Evolutionary conservation across 2,113 vertebrate genomes (phyloP).

Genomic region (Anguilla rostrata): DNA sequence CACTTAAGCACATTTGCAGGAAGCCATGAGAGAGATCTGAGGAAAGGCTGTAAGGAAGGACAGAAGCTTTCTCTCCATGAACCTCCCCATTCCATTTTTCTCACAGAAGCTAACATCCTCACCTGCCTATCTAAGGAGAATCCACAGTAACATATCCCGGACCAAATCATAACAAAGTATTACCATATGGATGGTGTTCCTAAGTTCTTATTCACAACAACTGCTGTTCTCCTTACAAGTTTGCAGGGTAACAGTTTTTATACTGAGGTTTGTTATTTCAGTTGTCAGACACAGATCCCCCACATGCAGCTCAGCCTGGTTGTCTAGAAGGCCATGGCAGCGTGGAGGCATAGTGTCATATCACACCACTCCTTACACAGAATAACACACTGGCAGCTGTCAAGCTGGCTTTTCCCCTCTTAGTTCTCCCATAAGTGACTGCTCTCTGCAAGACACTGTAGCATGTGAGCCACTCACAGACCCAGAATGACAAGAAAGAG

Average conservation of each 20-base stretch:
- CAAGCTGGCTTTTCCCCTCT: not conserved
- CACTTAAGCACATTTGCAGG: not conserved
- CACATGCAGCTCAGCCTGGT: not conserved
- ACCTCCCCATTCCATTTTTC: not conserved
- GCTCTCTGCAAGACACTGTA: no score
- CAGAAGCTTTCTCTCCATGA: not conserved
- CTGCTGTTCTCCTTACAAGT: not conserved
- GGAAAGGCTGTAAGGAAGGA: not conserved
- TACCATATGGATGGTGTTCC: not conserved
- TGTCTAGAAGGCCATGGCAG: not conserved
- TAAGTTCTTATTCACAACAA: not conserved
- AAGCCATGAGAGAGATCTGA: not conserved
- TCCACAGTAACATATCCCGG: not conserved
- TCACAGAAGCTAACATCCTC: not conserved
- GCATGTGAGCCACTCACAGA: no score
- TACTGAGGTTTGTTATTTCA: not conserved
- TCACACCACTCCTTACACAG: not conserved
- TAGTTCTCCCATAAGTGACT: no score
- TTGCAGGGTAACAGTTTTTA: not conserved
- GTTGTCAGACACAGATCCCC: not conserved
- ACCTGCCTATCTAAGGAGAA: not conserved
- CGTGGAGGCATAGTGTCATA: not conserved
- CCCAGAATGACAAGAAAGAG: no score
- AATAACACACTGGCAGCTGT: not conserved
- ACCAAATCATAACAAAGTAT: not conserved